phyloP scores from a whole-genome alignment of 2,113 vertebrate species.

The Chrysemys picta region DNA sequence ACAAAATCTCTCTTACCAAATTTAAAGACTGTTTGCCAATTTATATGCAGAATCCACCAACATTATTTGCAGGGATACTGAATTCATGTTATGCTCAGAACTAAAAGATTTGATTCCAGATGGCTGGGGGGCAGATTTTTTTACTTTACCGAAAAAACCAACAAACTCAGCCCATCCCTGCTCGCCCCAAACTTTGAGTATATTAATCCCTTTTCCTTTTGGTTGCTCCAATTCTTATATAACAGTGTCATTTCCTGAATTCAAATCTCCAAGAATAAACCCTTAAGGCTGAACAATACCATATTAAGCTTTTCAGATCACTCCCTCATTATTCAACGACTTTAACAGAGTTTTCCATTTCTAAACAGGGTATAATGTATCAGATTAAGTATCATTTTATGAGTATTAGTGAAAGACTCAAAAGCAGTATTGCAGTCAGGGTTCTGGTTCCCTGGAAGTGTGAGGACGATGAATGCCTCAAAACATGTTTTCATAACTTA shows the following conservation, averaged over 20 bases:
- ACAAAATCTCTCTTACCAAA: background rate
- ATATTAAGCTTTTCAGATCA: conserved; percentile 34
- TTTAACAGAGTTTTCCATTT: conserved; percentile 26
- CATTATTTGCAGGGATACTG: background rate
- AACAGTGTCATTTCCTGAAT: conserved; percentile 63
- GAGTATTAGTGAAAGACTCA: background rate
- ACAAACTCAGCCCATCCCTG: background rate
- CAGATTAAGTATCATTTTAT: background rate
- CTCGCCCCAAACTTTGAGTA: background rate
- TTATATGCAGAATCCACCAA: background rate
- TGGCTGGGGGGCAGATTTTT: background rate
- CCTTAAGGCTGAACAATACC: conserved; percentile 56
- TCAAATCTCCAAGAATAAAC: conserved; percentile 58
- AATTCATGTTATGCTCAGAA: conserved; percentile 32
- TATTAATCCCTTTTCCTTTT: conserved; percentile 62
- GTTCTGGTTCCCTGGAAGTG: background rate
- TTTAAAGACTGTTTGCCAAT: background rate
- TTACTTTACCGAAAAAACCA: background rate
- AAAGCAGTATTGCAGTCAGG: background rate
- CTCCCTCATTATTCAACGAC: background rate
- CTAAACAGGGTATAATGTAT: background rate
- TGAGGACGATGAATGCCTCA: background rate
- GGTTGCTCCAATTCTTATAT: conserved; percentile 47
- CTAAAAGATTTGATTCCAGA: background rate
- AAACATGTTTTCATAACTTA: background rate